phyloP scores from a whole-genome alignment of 2,888 invertebrate genomes.

The Amphipyra tragopoginis region DNA sequence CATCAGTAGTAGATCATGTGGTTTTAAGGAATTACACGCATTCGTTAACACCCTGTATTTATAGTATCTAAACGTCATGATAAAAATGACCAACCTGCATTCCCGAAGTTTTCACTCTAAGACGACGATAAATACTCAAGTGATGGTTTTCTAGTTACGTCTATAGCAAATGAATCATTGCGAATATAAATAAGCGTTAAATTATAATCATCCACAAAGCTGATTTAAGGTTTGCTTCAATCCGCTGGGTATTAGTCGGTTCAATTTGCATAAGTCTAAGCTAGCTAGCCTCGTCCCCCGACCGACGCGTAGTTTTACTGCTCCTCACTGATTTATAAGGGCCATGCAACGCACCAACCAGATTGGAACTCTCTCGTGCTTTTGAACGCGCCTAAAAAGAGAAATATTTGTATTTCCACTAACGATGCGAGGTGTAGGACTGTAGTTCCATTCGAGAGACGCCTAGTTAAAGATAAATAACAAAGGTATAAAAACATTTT shows the following conservation, averaged over 20 bases:
- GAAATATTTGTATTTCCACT: slow-evolving; percentile 48
- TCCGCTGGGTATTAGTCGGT: slow-evolving; percentile 55
- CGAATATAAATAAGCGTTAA: slow-evolving; percentile 32
- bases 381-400: slow-evolving; percentile 45
- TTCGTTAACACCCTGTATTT: no score
- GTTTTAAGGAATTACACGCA: no score
- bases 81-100: no score
- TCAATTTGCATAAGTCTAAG: slow-evolving; percentile 70
- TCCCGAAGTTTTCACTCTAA: no score
- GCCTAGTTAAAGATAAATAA: slow-evolving; percentile 15
- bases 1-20: no score
- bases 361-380: slow-evolving; percentile 31
- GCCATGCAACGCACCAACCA: slow-evolving; percentile 19
- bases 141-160: slow-evolving; percentile 1
- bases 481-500: slow-evolving; percentile 29
- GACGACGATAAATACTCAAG: slow-evolving; percentile 42
- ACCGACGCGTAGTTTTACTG: slow-evolving; percentile 53
- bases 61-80: no score
- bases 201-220: slow-evolving; percentile 55
- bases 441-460: slow-evolving; percentile 16
- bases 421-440: slow-evolving; percentile 46
- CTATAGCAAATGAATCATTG: slow-evolving; percentile 24
- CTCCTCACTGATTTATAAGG: slow-evolving; percentile 58
- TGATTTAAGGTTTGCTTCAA: slow-evolving; percentile 61
- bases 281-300: slow-evolving; percentile 50